A percentile compares a stretch with the other conserved stretches of the same genome.
These are phyloP conservation scores for Tanypteryx hageni DNA, from an alignment of 2,888 invertebrate genomes.

Conservation along the genomic window DNA sequence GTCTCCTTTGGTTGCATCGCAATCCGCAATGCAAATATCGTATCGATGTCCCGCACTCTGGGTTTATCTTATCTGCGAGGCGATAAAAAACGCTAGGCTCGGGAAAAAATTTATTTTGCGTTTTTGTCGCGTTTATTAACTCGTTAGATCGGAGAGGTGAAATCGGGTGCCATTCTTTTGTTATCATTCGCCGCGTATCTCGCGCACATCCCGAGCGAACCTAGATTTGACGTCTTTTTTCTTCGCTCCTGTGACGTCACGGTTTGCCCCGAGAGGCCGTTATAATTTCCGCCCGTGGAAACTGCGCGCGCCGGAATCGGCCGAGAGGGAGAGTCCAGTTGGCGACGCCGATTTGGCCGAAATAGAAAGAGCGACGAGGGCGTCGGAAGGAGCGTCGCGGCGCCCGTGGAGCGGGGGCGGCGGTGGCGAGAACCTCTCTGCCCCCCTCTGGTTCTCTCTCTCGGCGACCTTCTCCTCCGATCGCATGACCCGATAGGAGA, in stretches of 20 bases:
- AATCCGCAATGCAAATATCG: background rate
- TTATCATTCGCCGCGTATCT: no score
- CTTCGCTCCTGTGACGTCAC: background rate
- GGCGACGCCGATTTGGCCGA: background rate
- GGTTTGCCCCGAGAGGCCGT: background rate
- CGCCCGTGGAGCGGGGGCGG: no score
- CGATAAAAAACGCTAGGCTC: background rate
- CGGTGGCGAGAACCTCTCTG: no score
- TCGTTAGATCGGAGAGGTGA: no score
- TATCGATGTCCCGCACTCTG: background rate
- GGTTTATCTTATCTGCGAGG: background rate
- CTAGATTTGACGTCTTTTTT: background rate
- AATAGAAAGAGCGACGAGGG: background rate
- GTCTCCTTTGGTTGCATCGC: background rate
- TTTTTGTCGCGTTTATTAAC: background rate
- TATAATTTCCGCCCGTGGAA: background rate
- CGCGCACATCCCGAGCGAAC: background rate
- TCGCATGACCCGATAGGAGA: no score
- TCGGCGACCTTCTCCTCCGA: no score
- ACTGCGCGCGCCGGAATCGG: background rate
- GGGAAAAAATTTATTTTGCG: background rate
- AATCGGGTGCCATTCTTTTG: no score
- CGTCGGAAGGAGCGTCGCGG: background rate
- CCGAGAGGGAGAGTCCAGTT: background rate
- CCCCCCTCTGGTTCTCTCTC: no score